Base-by-base conservation (phyloP, 2,113 vertebrate genomes). In the Mastomys coucha region DNA sequence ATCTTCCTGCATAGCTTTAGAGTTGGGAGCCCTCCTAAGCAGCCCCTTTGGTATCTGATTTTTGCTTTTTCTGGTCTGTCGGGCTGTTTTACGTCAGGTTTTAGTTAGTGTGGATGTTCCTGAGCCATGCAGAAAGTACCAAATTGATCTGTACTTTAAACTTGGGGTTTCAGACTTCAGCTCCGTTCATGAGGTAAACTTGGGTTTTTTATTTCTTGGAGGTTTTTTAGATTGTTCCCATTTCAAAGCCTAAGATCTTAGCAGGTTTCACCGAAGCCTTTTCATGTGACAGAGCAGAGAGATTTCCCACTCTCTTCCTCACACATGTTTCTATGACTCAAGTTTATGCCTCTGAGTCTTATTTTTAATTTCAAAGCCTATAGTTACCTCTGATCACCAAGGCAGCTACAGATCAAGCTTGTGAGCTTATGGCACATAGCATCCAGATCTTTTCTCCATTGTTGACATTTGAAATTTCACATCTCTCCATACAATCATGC, bases 11-110 rank as follows among this genome's bases (percentile, higher is more conserved):
- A 19, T 0, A n/a, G 1, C 9, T 78, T 89, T 65, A 24, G 26
- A 86, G 81, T 75, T 93, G 39, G 33, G 88, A 82, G 31, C 7
- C 7, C 0, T 72, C 22, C 19, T 33, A 82, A 77, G 72, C 49
- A 69, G 33, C 6, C 67, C 76, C 51, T 89, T 90, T 89, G 19
- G 36, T 85, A 33, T 67, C 89, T 91, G 53, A 22, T n/a, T 81
- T 91, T 95, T 89, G 56, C 8, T 60, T 95, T 84, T 88, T 24
- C 13, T 56, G 80, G 39, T 16, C 49, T 85, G 12, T 45, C 53
- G 70, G 72, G 22, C 73, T 70, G n/a, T 76, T 93, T 97, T 95
- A 63, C 26, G 63, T 80, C 88, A 77, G 82, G 45, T 51, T 93
- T 86, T 92, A 11, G 72, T 72, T 45, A 26, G 12, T 53, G 4